These are phyloP conservation scores for Psittacula echo DNA, from an alignment of 2,797 vertebrate genomes.

Conservation along the genomic window DNA sequence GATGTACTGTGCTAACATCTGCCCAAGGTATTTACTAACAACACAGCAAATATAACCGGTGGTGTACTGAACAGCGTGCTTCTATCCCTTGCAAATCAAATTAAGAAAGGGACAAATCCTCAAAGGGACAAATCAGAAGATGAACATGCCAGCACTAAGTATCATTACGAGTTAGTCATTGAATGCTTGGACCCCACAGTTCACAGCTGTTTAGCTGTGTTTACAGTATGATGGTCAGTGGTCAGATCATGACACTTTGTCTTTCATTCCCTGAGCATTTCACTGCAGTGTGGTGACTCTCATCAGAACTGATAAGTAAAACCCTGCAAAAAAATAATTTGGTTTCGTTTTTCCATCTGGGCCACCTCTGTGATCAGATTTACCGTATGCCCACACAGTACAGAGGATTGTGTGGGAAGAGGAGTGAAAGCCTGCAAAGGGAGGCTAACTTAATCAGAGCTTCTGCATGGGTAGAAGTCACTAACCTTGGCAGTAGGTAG, in stretches of 20 bases:
- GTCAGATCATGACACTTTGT: neutral
- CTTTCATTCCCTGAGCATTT: neutral
- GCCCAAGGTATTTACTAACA: neutral
- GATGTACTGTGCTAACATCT: neutral
- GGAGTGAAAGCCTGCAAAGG: neutral
- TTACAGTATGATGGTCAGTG: neutral
- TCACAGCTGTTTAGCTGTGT: neutral
- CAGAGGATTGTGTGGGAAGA: neutral
- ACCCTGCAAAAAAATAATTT: neutral
- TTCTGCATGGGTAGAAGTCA: neutral
- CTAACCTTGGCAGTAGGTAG: neutral
- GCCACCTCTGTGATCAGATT: neutral
- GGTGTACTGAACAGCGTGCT: neutral
- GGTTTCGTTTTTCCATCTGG: neutral
- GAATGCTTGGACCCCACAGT: neutral
- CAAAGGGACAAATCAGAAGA: neutral
- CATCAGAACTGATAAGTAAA: neutral
- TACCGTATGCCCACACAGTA: accelerated
- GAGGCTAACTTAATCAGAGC: neutral
- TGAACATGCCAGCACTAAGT: neutral
- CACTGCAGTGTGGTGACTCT: neutral
- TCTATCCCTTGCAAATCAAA: neutral
- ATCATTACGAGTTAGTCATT: neutral
- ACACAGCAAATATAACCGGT: neutral
- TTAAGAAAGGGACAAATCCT: neutral